Evolutionary conservation across 2,797 vertebrate genomes (phyloP).

Genomic region (Coluber constrictor): DNA sequence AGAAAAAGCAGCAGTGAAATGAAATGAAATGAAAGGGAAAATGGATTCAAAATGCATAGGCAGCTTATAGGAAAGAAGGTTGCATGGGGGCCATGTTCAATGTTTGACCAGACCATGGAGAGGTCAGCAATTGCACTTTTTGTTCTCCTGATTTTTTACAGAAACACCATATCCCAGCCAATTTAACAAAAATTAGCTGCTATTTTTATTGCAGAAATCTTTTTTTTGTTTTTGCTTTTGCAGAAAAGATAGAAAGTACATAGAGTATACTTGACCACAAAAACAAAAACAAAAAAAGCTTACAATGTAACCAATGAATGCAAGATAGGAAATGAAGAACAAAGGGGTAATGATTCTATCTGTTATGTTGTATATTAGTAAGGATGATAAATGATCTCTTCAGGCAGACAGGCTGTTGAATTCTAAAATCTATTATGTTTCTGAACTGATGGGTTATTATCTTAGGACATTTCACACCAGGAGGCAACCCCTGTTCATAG

Average conservation of each 20-base stretch:
- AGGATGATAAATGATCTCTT: conserved; percentile 62
- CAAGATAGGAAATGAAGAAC: conserved; percentile 65
- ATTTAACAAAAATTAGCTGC: not conserved
- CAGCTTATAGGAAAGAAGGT: not conserved
- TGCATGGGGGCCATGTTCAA: not conserved
- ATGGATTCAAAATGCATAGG: not conserved
- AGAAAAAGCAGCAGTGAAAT: not conserved
- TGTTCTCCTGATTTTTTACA: not conserved
- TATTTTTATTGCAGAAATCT: conserved; percentile 8
- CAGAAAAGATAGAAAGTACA: conserved; percentile 29
- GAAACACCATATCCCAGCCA: not conserved
- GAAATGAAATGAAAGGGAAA: not conserved
- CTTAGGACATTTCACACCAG: conserved; percentile 72
- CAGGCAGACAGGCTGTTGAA: conserved; percentile 63
- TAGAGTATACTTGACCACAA: conserved; percentile 41
- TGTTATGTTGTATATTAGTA: conserved; percentile 65
- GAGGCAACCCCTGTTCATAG: conserved; percentile 63
- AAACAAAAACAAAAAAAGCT: conserved; percentile 26
- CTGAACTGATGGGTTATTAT: conserved; percentile 70
- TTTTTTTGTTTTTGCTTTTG: not conserved
- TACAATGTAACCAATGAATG: conserved; percentile 55
- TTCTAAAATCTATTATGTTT: conserved; percentile 68
- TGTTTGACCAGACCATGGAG: not conserved
- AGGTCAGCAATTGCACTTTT: not conserved
- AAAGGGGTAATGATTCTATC: conserved; percentile 72